These are phyloP conservation scores for Masticophis lateralis DNA, from an alignment of 2,797 vertebrate species.

Conservation along the genomic window DNA sequence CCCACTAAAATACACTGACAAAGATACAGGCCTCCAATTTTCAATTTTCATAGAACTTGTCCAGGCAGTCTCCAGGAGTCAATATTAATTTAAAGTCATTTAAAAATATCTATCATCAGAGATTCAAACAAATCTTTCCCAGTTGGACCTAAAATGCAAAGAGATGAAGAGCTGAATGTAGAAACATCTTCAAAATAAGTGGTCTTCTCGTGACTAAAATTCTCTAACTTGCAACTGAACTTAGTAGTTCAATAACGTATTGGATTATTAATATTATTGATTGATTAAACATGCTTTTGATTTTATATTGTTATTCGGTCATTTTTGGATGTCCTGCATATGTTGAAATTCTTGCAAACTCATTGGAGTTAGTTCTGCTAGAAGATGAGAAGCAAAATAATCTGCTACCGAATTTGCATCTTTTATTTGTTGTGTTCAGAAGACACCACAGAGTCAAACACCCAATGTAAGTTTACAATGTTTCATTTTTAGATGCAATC, in stretches of 20 bases:
- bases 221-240: background rate
- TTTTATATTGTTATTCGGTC: background rate
- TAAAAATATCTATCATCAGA: background rate
- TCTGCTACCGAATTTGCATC: background rate
- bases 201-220: background rate
- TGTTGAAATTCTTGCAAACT: background rate
- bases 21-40: background rate
- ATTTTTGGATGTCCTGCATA: background rate
- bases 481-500: background rate
- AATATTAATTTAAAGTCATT: background rate
- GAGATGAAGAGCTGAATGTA: background rate
- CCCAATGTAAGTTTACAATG: background rate
- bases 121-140: background rate
- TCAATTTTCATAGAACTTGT: background rate
- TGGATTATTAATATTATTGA: background rate
- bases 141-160: background rate
- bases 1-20: background rate
- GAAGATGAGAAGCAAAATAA: background rate
- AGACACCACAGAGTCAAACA: background rate
- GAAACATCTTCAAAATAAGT: background rate
- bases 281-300: background rate
- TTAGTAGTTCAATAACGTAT: background rate
- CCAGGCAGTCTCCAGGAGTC: background rate
- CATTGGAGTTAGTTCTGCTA: background rate
- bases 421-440: background rate